These are phyloP conservation scores for Parascotia fuliginaria DNA, from an alignment of 2,888 invertebrate genomes.

Conservation along the genomic window DNA sequence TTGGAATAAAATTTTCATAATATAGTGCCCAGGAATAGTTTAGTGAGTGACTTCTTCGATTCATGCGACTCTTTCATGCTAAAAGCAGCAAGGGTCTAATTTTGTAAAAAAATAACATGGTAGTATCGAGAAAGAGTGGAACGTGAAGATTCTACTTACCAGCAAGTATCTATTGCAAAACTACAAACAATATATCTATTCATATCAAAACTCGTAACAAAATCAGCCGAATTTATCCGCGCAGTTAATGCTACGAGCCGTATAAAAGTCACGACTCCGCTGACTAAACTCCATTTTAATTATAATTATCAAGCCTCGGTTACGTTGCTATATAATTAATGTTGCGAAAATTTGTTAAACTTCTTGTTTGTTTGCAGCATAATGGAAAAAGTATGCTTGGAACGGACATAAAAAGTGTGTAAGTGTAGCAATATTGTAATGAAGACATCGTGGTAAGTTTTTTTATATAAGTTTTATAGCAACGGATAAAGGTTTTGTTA, in stretches of 20 bases:
- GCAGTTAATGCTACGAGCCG: conserved; percentile 37
- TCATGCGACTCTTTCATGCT: too few species aligned
- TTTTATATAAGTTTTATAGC: background rate
- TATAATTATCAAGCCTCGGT: conserved; percentile 14
- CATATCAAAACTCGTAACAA: background rate
- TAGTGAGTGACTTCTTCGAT: too few species aligned
- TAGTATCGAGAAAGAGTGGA: too few species aligned
- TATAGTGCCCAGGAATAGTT: too few species aligned
- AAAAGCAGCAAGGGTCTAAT: too few species aligned
- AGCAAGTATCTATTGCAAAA: too few species aligned
- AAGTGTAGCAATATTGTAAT: background rate
- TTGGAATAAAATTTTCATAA: too few species aligned
- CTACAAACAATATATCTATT: background rate
- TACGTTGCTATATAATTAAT: conserved; percentile 16
- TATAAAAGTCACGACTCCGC: conserved; percentile 45
- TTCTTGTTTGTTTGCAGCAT: conserved; percentile 5
- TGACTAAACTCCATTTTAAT: conserved; percentile 38
- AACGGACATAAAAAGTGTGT: conserved; percentile 12
- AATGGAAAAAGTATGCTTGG: conserved; percentile 9
- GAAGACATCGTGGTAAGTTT: background rate
- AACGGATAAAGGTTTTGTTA: background rate
- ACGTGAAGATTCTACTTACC: too few species aligned
- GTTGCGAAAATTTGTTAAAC: conserved; percentile 7
- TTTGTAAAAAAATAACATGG: too few species aligned
- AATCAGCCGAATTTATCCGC: conserved; percentile 6